phyloP scores from a whole-genome alignment of 2,797 vertebrate species.

The Sciurus carolinensis region DNA sequence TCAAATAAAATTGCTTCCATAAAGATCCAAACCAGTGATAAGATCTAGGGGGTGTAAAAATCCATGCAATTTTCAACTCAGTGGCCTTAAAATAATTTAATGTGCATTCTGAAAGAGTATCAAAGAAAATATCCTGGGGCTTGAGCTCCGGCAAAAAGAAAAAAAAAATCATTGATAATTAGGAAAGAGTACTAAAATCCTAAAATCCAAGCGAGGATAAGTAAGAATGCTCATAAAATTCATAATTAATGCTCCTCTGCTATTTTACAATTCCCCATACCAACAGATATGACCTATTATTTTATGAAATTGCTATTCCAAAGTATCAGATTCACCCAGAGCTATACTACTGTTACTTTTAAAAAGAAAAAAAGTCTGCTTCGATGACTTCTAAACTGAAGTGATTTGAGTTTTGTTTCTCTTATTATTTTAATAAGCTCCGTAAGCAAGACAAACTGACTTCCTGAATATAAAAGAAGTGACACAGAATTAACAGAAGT shows the following conservation, averaged over 20 bases:
- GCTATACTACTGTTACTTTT: background rate
- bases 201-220: background rate
- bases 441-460: background rate
- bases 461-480: background rate
- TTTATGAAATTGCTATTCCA: background rate
- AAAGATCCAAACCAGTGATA: conserved; percentile 1
- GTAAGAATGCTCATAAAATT: background rate
- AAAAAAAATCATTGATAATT: background rate
- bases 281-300: background rate
- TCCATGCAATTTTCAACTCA: background rate
- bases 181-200: background rate
- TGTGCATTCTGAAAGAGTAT: background rate
- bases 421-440: background rate
- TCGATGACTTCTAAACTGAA: background rate
- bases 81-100: conserved; percentile 16
- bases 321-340: background rate
- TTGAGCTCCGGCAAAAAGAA: background rate
- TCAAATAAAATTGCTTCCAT: conserved; percentile 17
- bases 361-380: background rate
- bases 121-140: background rate
- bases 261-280: background rate
- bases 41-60: background rate
- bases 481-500: background rate
- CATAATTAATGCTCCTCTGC: background rate
- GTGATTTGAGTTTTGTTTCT: background rate